Conservation (phyloP, 2,797 vertebrate genomes). For the Hypotaenidia okinawae region DNA sequence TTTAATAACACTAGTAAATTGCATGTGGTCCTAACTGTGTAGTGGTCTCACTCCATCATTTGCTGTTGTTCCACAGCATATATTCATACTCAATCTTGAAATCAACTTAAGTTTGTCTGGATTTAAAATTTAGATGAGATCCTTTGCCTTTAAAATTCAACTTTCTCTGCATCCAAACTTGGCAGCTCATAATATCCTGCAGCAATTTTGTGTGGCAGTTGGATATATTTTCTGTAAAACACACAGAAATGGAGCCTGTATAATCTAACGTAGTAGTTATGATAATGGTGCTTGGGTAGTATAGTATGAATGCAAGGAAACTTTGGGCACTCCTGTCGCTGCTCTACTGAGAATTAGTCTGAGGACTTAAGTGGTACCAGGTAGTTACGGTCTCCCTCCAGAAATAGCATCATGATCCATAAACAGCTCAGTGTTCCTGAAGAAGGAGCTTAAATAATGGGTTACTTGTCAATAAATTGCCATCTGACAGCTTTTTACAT, state of each 20-base stretch:
- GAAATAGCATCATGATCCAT: not conserved
- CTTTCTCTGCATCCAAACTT: not conserved
- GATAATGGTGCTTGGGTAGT: fast-evolving
- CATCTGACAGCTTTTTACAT: not conserved
- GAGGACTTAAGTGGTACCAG: not conserved
- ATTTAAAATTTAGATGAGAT: not conserved
- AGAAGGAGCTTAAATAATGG: not conserved
- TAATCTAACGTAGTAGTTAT: not conserved
- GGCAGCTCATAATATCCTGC: not conserved
- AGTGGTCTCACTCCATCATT: not conserved
- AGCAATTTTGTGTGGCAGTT: not conserved
- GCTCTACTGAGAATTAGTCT: not conserved
- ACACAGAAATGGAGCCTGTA: not conserved
- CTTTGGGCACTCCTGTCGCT: not conserved
- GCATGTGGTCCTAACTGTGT: fast-evolving
- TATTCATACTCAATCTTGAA: not conserved
- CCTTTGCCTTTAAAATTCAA: not conserved
- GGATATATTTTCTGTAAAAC: not conserved
- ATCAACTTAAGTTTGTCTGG: not conserved
- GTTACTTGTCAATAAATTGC: not conserved
- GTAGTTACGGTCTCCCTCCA: not conserved
- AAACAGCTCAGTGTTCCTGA: not conserved
- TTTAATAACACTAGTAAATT: not conserved
- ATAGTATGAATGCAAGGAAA: not conserved
- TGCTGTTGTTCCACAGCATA: not conserved